These are phyloP conservation scores for Nudaria mundana DNA, from an alignment of 2,888 invertebrate genomes.

Conservation along the genomic window DNA sequence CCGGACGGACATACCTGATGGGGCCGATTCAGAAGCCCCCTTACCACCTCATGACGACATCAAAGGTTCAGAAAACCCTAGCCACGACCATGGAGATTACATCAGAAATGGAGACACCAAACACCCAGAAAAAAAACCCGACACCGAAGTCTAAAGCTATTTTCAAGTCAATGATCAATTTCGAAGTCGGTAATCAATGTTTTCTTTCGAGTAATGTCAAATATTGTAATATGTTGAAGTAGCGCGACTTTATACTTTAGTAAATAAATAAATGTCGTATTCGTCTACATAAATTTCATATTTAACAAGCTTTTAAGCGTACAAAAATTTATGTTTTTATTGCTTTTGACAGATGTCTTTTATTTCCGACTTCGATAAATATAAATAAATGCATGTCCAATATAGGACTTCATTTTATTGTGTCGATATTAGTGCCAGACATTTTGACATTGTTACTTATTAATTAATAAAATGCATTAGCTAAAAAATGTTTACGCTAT, in stretches of 20 bases:
- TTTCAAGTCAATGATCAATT: conserved; percentile 7
- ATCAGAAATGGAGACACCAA: conserved; percentile 81
- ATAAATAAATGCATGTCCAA: conserved; percentile 21
- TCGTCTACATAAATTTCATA: conserved; percentile 2
- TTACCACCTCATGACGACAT: conserved; percentile 80
- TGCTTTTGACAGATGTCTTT: background rate
- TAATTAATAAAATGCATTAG: conserved; percentile 28
- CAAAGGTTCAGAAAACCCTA: conserved; percentile 81
- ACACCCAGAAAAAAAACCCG: conserved; percentile 74
- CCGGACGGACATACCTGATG: conserved; percentile 83
- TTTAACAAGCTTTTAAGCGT: background rate
- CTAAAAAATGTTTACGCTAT: conserved; percentile 35
- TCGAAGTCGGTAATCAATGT: conserved; percentile 3
- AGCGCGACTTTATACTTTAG: too few species aligned
- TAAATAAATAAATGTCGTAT: too few species aligned
- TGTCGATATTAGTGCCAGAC: conserved; percentile 57
- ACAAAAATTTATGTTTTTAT: background rate
- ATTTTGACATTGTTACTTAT: conserved; percentile 55
- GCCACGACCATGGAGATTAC: conserved; percentile 82
- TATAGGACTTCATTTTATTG: conserved; percentile 25
- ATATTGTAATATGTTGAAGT: too few species aligned
- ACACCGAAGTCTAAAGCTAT: conserved; percentile 69
- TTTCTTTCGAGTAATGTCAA: conserved; percentile 5
- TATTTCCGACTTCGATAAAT: conserved; percentile 15
- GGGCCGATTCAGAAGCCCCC: conserved; percentile 83